Percentiles rank a stretch among this genome's conserved stretches.
Conservation (phyloP, 2,113 vertebrate genomes). For the Hydrochoerus hydrochaeris region DNA sequence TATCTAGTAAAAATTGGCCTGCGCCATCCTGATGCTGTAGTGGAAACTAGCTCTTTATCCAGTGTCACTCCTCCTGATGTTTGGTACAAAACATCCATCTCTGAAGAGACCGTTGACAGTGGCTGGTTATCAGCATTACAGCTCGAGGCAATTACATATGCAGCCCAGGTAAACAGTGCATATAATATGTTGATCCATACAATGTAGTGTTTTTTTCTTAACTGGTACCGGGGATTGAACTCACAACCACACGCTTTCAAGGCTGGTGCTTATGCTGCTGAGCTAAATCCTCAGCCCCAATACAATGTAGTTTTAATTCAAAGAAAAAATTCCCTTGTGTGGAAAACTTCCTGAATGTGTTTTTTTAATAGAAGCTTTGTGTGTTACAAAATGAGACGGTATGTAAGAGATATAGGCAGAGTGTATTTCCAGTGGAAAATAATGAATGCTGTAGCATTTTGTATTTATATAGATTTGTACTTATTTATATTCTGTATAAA, state of each 20-base stretch:
- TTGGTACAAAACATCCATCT: constrained; percentile 97
- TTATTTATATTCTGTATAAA: neutral
- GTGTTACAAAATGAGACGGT: neutral
- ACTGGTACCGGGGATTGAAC: no score
- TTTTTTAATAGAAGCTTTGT: neutral
- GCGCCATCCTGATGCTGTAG: constrained; percentile 97
- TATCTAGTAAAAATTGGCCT: constrained; percentile 94
- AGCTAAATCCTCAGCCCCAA: no score
- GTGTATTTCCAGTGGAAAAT: neutral
- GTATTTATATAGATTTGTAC: neutral
- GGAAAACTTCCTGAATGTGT: neutral
- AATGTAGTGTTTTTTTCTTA: no score
- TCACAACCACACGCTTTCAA: no score
- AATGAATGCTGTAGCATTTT: neutral
- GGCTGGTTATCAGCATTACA: constrained; percentile 98
- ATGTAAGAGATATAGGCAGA: neutral
- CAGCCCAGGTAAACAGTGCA: constrained; percentile 90
- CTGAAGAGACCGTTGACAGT: constrained; percentile 96
- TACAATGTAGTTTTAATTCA: neutral
- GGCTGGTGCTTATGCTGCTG: no score
- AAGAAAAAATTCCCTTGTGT: neutral
- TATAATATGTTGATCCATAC: neutral
- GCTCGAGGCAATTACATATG: constrained; percentile 97
- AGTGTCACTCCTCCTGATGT: constrained; percentile 97
- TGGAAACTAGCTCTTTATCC: constrained; percentile 98